Evolutionary conservation across 2,113 vertebrate genomes (phyloP).

Genomic region (Microcebus jonahi): DNA sequence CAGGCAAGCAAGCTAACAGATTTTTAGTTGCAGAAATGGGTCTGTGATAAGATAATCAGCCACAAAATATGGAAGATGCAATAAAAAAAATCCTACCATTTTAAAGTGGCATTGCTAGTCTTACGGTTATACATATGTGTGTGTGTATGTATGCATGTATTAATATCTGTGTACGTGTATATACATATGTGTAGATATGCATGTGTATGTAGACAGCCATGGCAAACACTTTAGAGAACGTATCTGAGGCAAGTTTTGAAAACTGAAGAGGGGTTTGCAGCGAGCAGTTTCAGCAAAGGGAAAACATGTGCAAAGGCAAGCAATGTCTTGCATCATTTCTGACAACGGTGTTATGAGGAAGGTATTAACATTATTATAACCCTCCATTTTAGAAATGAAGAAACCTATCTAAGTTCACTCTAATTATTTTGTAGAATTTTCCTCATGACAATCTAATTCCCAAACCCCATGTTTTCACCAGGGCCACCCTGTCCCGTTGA

Average conservation of each 20-base stretch:
- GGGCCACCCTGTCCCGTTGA: rapidly evolving
- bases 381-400: neutral
- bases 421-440: neutral
- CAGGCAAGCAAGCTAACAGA: neutral
- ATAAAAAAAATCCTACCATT: neutral
- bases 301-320: neutral
- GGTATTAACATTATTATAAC: neutral
- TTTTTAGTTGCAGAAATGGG: neutral
- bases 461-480: neutral
- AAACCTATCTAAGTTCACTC: neutral
- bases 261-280: neutral
- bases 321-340: neutral
- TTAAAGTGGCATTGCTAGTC: neutral
- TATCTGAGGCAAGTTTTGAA: neutral
- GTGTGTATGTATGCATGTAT: no score
- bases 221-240: neutral
- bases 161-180: no score
- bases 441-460: neutral
- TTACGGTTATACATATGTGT: neutral
- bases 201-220: no score
- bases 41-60: neutral
- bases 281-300: neutral
- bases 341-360: neutral
- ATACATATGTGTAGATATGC: no score
- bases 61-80: neutral